Evolutionary conservation across 1,140 invertebrate genomes (phyloP).

Genomic region (Drosophila rufa): DNA sequence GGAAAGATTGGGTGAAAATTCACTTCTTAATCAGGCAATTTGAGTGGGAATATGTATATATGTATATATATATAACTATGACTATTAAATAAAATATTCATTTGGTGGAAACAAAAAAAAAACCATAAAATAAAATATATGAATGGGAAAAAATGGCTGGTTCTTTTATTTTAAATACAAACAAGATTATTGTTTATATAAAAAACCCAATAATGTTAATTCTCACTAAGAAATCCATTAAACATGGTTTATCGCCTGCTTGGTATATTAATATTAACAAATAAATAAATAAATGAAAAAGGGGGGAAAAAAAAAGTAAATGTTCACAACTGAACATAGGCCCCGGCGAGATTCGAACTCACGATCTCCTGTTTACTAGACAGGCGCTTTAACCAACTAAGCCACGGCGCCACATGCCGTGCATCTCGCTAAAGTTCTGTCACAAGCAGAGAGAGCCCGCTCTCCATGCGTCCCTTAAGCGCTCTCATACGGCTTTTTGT

Average conservation of each 20-base stretch:
- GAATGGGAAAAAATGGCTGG: too few relatives aligned
- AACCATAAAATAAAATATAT: not conserved
- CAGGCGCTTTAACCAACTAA: constrained; percentile 89
- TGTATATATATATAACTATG: too few relatives aligned
- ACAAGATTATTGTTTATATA: not conserved
- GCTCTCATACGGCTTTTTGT: not conserved
- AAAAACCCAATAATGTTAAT: not conserved
- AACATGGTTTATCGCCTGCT: not conserved
- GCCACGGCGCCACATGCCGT: constrained; percentile 86
- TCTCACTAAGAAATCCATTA: not conserved
- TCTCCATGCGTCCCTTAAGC: not conserved
- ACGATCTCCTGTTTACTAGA: constrained; percentile 88
- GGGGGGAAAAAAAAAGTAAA: constrained; percentile 11
- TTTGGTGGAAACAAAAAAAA: too few relatives aligned
- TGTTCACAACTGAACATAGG: constrained; percentile 64
- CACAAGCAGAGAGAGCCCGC: constrained; percentile 23
- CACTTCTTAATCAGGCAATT: not conserved
- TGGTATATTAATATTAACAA: not conserved
- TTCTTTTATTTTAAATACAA: not conserved
- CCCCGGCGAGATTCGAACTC: constrained; percentile 88
- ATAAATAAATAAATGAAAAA: not conserved
- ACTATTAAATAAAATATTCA: not conserved
- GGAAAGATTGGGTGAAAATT: constrained; percentile 4
- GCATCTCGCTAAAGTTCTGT: constrained; percentile 17
- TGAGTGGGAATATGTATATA: not conserved